phyloP scores from a whole-genome alignment of 2,888 invertebrate species.

The Pachydiplax longipennis region DNA sequence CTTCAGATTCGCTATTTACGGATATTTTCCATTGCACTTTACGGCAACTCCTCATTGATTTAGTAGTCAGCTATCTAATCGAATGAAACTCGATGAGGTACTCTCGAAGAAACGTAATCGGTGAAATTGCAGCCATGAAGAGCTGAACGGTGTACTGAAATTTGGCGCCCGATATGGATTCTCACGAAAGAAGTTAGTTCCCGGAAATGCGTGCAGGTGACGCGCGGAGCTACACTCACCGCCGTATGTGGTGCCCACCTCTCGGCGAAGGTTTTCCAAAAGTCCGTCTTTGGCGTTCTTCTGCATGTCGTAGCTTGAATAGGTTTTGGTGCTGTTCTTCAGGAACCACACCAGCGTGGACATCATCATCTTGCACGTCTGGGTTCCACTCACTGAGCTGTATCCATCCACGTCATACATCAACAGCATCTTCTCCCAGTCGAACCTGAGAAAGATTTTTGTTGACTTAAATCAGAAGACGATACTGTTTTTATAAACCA shows the following conservation, averaged over 20 bases:
- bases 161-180: background rate
- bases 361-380: conserved; percentile 80
- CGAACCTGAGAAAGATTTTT: conserved; percentile 64
- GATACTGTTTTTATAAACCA: too few species aligned
- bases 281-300: conserved; percentile 67
- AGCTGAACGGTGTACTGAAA: background rate
- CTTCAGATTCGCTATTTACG: too few species aligned
- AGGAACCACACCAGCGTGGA: conserved; percentile 72
- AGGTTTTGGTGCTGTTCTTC: conserved; percentile 59
- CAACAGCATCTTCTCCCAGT: conserved; percentile 76
- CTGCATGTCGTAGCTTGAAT: conserved; percentile 68
- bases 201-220: background rate
- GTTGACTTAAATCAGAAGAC: too few species aligned
- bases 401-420: conserved; percentile 80
- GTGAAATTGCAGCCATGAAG: too few species aligned
- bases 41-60: too few species aligned
- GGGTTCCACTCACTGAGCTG: conserved; percentile 69
- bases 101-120: too few species aligned
- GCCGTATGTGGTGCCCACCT: conserved; percentile 65
- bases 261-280: conserved; percentile 70
- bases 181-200: background rate
- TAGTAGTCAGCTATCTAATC: too few species aligned
- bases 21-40: too few species aligned
- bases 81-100: too few species aligned
- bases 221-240: conserved; percentile 62